Percentiles rank a stretch among this genome's conserved stretches.
phyloP scores from a whole-genome alignment of 2,888 invertebrate genomes.

The Eupithecia vulgata region DNA sequence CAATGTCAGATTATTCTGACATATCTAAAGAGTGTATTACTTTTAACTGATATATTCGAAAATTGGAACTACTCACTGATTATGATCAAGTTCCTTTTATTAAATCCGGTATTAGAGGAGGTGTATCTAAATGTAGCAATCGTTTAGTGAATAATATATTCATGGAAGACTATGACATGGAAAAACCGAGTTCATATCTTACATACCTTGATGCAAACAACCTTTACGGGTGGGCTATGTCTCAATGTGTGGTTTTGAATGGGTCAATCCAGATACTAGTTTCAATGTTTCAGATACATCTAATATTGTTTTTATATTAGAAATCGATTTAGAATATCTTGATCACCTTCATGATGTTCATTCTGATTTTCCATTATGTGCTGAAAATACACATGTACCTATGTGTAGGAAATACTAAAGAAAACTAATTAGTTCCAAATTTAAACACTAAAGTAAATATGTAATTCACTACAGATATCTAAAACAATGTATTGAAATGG shows the following conservation, averaged over 20 bases:
- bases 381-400: too few relatives aligned
- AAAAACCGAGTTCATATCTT: not conserved
- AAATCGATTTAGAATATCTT: too few relatives aligned
- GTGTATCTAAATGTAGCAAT: too few relatives aligned
- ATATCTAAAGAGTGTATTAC: not conserved
- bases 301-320: not conserved
- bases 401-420: not conserved
- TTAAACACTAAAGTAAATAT: not conserved
- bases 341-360: too few relatives aligned
- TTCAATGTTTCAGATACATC: not conserved
- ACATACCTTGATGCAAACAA: not conserved
- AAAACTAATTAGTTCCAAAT: not conserved
- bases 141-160: not conserved
- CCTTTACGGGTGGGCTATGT: not conserved
- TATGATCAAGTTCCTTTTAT: not conserved
- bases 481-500: not conserved
- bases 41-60: not conserved
- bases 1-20: not conserved
- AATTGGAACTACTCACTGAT: not conserved
- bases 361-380: too few relatives aligned
- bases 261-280: not conserved
- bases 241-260: not conserved
- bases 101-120: not conserved
- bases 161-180: not conserved
- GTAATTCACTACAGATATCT: not conserved